Conservation (phyloP, 2,888 invertebrate genomes). For the Punctoribates punctum region DNA sequence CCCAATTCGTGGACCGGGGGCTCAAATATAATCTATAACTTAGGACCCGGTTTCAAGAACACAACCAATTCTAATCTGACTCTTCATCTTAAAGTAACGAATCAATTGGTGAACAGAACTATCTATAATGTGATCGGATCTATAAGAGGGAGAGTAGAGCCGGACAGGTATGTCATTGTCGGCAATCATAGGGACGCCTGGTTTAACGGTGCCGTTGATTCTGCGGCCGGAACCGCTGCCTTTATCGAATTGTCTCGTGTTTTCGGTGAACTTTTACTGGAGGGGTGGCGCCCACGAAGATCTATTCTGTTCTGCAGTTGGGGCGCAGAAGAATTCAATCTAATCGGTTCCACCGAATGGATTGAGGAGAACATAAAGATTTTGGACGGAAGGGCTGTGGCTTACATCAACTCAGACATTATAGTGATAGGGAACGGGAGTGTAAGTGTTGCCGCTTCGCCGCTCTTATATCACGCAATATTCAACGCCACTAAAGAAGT, state of each 20-base stretch:
- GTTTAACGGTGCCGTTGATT: conserved; percentile 49
- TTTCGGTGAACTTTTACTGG: conserved; percentile 46
- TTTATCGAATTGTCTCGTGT: conserved; percentile 49
- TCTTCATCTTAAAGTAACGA: conserved; percentile 50
- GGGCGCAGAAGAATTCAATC: conserved; percentile 50
- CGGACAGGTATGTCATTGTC: conserved; percentile 49
- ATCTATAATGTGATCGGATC: conserved; percentile 52
- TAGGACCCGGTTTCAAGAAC: conserved; percentile 47
- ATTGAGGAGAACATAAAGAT: conserved; percentile 48
- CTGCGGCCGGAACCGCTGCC: conserved; percentile 49
- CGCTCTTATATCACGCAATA: conserved; percentile 48
- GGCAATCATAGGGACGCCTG: conserved; percentile 49
- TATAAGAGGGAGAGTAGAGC: conserved; percentile 53
- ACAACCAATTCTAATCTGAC: conserved; percentile 37
- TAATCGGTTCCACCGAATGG: conserved; percentile 49
- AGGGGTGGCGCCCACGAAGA: conserved; percentile 49
- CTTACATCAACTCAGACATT: conserved; percentile 48
- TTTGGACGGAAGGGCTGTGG: conserved; percentile 48
- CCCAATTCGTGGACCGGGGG: conserved; percentile 47
- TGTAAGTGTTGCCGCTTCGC: conserved; percentile 47
- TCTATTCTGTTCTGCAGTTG: conserved; percentile 50
- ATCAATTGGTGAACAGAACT: conserved; percentile 49
- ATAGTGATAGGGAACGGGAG: conserved; percentile 47
- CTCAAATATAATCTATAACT: conserved; percentile 46
- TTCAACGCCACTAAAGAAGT: conserved; percentile 49